These are phyloP conservation scores for Thamnaconus septentrionalis DNA, from an alignment of 2,113 vertebrate species.

Conservation along the genomic window DNA sequence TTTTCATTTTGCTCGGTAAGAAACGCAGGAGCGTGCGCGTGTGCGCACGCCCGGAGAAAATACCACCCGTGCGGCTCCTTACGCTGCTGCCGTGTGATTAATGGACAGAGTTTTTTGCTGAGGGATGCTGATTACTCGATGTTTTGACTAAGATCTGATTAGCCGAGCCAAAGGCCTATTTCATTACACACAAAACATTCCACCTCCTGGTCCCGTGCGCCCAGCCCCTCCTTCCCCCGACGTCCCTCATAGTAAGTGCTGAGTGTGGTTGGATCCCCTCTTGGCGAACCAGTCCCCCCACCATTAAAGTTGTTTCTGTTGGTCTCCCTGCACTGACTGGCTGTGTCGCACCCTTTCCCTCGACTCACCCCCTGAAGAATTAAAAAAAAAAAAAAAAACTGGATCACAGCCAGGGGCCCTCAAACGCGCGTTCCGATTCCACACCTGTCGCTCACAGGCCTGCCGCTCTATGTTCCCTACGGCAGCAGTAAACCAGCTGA, in stretches of 20 bases:
- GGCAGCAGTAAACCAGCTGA: slow-evolving; percentile 53
- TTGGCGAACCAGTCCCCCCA: slow-evolving; percentile 53
- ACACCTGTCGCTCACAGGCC: background rate
- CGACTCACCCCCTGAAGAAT: too few species aligned
- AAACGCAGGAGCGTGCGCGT: slow-evolving; percentile 20
- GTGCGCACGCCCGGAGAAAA: slow-evolving; percentile 53
- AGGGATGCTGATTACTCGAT: slow-evolving; percentile 75
- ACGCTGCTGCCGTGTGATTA: slow-evolving; percentile 70
- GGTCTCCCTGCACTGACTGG: slow-evolving; percentile 49
- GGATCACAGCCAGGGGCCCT: slow-evolving; percentile 24
- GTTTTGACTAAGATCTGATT: slow-evolving; percentile 77
- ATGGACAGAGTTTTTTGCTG: slow-evolving; percentile 70
- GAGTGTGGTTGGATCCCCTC: slow-evolving; percentile 61
- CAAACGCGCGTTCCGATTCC: background rate
- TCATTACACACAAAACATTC: slow-evolving; percentile 77
- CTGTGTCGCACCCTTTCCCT: background rate
- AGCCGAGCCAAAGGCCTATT: slow-evolving; percentile 75
- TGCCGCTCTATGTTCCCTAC: slow-evolving; percentile 25
- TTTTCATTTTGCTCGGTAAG: slow-evolving; percentile 40
- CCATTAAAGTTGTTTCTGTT: slow-evolving; percentile 36
- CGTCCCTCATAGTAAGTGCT: slow-evolving; percentile 68
- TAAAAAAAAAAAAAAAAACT: slow-evolving; percentile 19
- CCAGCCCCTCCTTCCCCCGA: slow-evolving; percentile 48
- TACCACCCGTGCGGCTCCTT: slow-evolving; percentile 74
- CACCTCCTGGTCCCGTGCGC: slow-evolving; percentile 62